These are phyloP conservation scores for Poeciliopsis prolifica DNA, from an alignment of 2,113 vertebrate species.

Conservation along the genomic window DNA sequence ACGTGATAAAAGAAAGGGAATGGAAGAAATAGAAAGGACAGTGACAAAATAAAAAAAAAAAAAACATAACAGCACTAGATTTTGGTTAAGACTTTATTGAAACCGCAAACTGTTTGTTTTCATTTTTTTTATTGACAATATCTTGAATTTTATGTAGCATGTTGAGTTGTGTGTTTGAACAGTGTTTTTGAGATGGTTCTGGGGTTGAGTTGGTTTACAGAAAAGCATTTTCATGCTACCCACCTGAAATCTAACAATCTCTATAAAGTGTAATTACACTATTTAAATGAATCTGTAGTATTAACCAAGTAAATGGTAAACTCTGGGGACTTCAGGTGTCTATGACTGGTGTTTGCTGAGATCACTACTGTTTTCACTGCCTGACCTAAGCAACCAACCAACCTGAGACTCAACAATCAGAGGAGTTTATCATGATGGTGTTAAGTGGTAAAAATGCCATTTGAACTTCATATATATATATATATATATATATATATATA, in stretches of 20 bases:
- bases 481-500: too few relatives aligned
- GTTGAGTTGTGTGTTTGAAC: too few relatives aligned
- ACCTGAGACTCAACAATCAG: not conserved
- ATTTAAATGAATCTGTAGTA: slow-evolving; percentile 13
- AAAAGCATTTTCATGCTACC: not conserved
- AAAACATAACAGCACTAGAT: not conserved
- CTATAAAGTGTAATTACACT: too few relatives aligned
- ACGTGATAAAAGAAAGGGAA: slow-evolving; percentile 4
- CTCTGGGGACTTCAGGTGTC: not conserved
- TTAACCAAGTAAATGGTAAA: slow-evolving; percentile 11
- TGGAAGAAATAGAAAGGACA: not conserved
- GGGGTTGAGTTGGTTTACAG: not conserved
- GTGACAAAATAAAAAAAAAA: not conserved
- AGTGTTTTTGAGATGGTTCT: too few relatives aligned
- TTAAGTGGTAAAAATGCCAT: slow-evolving; percentile 20
- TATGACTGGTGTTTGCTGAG: not conserved
- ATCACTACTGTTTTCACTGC: too few relatives aligned
- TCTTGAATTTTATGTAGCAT: not conserved
- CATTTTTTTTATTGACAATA: not conserved
- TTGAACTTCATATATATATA: slow-evolving; percentile 8
- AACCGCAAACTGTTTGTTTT: not conserved
- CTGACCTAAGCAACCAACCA: not conserved
- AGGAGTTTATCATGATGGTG: slow-evolving; percentile 1
- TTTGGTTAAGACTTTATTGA: slow-evolving; percentile 8
- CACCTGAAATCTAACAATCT: too few relatives aligned